Percentiles rank a stretch among this genome's conserved stretches.
phyloP scores from a whole-genome alignment of 2,113 vertebrate genomes.

The Caretta caretta region DNA sequence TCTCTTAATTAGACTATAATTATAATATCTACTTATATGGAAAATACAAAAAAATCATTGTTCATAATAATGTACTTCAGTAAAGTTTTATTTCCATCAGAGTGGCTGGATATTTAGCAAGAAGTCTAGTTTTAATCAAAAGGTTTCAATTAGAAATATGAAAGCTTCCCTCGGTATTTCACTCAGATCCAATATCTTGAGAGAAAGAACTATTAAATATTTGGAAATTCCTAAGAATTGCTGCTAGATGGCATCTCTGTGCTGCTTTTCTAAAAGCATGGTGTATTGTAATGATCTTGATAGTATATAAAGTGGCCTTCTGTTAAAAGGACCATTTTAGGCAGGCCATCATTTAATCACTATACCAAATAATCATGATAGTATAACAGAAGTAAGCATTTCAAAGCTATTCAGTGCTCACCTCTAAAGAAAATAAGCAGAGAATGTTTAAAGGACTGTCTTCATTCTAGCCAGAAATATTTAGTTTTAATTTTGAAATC shows the following conservation, averaged over 20 bases:
- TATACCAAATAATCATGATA: background rate
- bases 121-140: constrained; percentile 10
- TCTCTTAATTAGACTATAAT: constrained; percentile 59
- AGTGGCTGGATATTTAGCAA: background rate
- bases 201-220: background rate
- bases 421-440: background rate
- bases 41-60: constrained; percentile 12
- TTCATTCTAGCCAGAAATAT: background rate
- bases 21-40: constrained; percentile 45
- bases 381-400: background rate
- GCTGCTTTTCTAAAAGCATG: constrained; percentile 57
- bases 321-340: constrained; percentile 21
- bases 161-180: constrained; percentile 9
- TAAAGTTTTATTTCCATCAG: constrained; percentile 25
- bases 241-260: constrained; percentile 85
- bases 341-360: constrained; percentile 18
- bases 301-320: background rate
- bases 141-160: background rate
- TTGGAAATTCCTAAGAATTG: constrained; percentile 62
- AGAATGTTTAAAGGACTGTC: background rate
- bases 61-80: constrained; percentile 27
- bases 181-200: background rate
- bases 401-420: background rate
- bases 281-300: constrained; percentile 70
- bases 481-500: background rate